Conservation (phyloP, 2,797 vertebrate genomes). For the Sparus aurata region DNA sequence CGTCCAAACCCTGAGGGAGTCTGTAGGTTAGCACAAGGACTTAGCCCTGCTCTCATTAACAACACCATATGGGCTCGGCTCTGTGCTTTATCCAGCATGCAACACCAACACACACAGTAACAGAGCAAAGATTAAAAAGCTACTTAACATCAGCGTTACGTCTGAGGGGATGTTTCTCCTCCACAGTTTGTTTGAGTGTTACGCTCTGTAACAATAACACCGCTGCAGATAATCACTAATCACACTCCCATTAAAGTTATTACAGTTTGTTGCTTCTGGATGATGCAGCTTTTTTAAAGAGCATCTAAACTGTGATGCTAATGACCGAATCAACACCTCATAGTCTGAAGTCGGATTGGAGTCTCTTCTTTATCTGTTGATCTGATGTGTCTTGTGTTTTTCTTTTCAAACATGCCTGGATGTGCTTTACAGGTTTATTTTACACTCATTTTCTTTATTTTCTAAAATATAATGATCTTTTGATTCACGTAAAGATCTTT, state of each 20-base stretch:
- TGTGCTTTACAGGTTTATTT: too few species aligned
- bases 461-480: too few species aligned
- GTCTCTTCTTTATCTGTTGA: neutral
- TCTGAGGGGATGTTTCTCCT: conserved; percentile 36
- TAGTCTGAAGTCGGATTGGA: neutral
- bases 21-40: conserved; percentile 68
- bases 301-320: neutral
- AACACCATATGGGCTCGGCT: conserved; percentile 57
- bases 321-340: neutral
- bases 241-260: conserved; percentile 6
- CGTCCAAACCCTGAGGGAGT: conserved; percentile 42
- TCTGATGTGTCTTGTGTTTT: neutral
- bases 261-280: conserved; percentile 9
- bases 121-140: conserved; percentile 16
- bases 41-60: conserved; percentile 68
- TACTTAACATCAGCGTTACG: conserved; percentile 19
- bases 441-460: too few species aligned
- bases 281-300: neutral
- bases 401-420: neutral
- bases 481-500: too few species aligned
- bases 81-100: neutral
- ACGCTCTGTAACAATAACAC: conserved; percentile 3
- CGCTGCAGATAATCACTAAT: conserved; percentile 15
- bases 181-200: neutral
- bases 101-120: neutral